Evolutionary conservation across 2,888 invertebrate species (phyloP).

Genomic region (Clepsis dumicolana): DNA sequence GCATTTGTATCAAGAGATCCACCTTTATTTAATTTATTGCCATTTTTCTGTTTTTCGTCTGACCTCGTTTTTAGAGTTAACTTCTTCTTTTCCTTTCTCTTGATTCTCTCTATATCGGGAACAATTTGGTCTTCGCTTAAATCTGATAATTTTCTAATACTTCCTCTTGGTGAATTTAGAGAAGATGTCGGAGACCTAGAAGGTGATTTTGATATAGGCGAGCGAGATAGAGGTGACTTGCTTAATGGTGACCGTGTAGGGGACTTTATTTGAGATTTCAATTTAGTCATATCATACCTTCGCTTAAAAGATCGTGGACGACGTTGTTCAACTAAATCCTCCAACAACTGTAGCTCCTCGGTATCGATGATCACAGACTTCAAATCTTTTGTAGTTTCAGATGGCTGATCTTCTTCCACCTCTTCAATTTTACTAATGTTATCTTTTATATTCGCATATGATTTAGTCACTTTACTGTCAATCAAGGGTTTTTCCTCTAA

Average conservation of each 20-base stretch:
- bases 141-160: conserved; percentile 81
- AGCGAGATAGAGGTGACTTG: conserved; percentile 78
- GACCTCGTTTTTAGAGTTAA: conserved; percentile 77
- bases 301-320: conserved; percentile 82
- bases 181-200: conserved; percentile 84
- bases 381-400: conserved; percentile 68
- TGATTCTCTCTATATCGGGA: conserved; percentile 81
- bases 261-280: conserved; percentile 72
- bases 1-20: conserved; percentile 82
- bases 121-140: conserved; percentile 84
- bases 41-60: conserved; percentile 76
- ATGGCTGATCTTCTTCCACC: conserved; percentile 82
- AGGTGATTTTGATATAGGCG: conserved; percentile 82
- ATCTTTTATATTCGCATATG: conserved; percentile 61
- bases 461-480: conserved; percentile 67
- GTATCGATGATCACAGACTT: conserved; percentile 84
- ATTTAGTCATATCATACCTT: conserved; percentile 76
- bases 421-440: conserved; percentile 80
- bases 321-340: conserved; percentile 82
- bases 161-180: conserved; percentile 81
- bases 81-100: conserved; percentile 81
- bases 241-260: conserved; percentile 80
- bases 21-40: conserved; percentile 77
- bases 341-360: conserved; percentile 85
- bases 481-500: conserved; percentile 87